Base-by-base conservation (phyloP, 1,140 invertebrate species). In the Dinothrombium tinctorium region DNA sequence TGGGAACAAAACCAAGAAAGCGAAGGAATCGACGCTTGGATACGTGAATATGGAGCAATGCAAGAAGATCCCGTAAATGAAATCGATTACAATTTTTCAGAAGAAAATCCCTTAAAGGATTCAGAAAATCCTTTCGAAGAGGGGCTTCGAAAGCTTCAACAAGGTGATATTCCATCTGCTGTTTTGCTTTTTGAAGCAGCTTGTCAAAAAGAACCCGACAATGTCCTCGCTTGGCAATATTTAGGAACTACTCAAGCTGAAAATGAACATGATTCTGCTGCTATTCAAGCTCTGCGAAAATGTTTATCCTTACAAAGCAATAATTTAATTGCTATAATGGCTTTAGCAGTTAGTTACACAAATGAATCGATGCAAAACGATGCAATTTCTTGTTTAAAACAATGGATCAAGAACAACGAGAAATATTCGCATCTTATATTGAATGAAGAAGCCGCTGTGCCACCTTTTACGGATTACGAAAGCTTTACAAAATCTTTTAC, bases 181-280 rank as follows among this genome's bases (percentile, higher is more conserved):
- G 87, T 95, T 1, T 60, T 98, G 3, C 78, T 87, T 52, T 96
- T 96, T 63, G 92, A 99, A 65, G 81, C 83, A 41, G 87, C 87
- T 29, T 81, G 75, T 6, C 75, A 86, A 55, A 74, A 87, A 56
- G 64, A 83, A 44, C 71, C 76, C 3, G 64, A 74, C 25, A 76
- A 82, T 56, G 56, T 69, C 0, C 72, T 86, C 58, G 61, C 63
- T 1, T 69, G 66, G 66, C 64, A 62, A 45, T 62, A 62, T 47
- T 50, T 69, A 14, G 67, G 68, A 2, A 77, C 74, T 28, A 79
- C 82, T 14, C 87, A 95, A 59, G 84, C 89, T 25, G 83, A 95
- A 63, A 86, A 84, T 58, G 76, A 80, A 61, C 71, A 77, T 51
- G 76, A 71, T 51, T 50, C 54, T 17, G 45, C 52, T 11, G 65